Evolutionary conservation across 1,140 invertebrate genomes (phyloP), one percentile per base, ranked within the genome.

Genomic region (Panonychus citri): DNA sequence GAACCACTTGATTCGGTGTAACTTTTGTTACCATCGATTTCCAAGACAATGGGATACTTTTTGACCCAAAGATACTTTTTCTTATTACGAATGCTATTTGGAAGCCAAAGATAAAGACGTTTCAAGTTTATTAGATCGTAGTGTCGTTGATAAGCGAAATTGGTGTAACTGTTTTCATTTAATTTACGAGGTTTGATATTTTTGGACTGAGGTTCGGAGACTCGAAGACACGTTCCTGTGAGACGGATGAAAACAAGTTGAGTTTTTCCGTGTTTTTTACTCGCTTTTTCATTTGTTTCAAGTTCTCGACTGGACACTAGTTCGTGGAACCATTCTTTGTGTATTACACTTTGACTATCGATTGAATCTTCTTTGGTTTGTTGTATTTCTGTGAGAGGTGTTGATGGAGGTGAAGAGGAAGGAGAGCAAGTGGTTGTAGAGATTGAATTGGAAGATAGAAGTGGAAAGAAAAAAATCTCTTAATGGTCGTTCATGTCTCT

Each of bases 321-420:
- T 68, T 91, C 82, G 67, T 91, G 91, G 68, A 91, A 76, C 87
- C 87, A 94, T 26, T 82, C 83, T 75, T 86, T 34, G 34, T 42
- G 54, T 5, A 34, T 49, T 19, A 8, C 52, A 56, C 17, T n/a
- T 19, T 56, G 40, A 17, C 26, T 27, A 51, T 42, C 56, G 34
- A 12, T 59, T 1, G 34, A 19, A 52, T n/a, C 10, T 26, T 10
- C 28, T 43, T 54, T 24, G n/a, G 17, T 37, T 48, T 39, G 27
- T n/a, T 42, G 34, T 19, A 19, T 24, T 55, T 40, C 57, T 27
- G 30, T 54, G 39, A 17, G 25, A 49, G 19, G 25, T n/a, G n/a
- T n/a, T n/a, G n/a, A n/a, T 3, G 12, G 3, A 49, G 25, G 12
- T 2, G 13, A 15, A 24, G 19, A 3, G 46, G 12, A 13, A n/a